Evolutionary conservation across 1,140 invertebrate genomes (phyloP).

Genomic region (Cherax quadricarinatus): DNA sequence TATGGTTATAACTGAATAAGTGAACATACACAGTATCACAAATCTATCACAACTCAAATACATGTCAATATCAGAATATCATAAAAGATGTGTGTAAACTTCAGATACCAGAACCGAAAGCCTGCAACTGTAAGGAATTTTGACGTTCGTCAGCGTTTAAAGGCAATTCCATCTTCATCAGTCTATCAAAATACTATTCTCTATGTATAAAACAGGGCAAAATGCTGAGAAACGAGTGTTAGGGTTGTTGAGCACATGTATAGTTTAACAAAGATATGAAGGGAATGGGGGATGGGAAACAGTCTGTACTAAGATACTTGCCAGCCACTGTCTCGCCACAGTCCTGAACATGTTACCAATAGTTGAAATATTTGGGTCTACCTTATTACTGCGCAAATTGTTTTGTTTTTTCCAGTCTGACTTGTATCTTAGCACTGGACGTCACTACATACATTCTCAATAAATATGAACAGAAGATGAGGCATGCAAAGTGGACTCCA

Average conservation of each 20-base stretch:
- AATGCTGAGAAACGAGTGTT: conserved; percentile 22
- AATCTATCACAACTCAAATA: neutral
- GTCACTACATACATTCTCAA: conserved; percentile 64
- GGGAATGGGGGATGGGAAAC: conserved; percentile 10
- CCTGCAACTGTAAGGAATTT: neutral
- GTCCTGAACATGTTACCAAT: too few species aligned
- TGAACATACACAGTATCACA: neutral
- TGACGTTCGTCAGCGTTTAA: neutral
- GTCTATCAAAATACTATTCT: conserved; percentile 41
- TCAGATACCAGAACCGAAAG: neutral
- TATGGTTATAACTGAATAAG: neutral
- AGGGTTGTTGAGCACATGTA: conserved; percentile 61
- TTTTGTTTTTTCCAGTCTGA: neutral
- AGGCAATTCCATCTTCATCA: neutral
- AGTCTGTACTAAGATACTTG: conserved; percentile 43
- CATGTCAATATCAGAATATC: neutral
- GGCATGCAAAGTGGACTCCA: neutral
- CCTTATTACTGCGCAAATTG: too few species aligned
- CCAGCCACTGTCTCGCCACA: neutral
- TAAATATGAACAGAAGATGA: conserved; percentile 55
- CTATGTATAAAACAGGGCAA: conserved; percentile 30
- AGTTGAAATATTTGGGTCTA: too few species aligned
- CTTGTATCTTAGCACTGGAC: conserved; percentile 65
- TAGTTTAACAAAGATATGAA: conserved; percentile 51
- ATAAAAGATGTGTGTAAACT: too few species aligned